These are phyloP conservation scores for Rotaria sp. DNA, from an alignment of 2,888 invertebrate species.

Conservation along the genomic window DNA sequence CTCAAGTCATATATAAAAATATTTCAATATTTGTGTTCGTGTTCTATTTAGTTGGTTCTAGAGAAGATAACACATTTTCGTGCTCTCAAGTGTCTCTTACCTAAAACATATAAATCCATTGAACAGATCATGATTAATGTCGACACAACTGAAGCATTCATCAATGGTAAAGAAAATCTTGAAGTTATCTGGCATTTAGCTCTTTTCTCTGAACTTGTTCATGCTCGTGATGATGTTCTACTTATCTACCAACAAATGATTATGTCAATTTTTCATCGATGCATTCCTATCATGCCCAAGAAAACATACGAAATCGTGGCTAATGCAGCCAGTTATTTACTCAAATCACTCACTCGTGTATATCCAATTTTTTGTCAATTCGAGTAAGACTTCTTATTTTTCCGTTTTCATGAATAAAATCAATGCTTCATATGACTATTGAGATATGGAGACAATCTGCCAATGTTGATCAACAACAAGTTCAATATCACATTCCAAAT, in stretches of 20 bases:
- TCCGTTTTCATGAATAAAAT: too few species aligned
- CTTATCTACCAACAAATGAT: slow-evolving; percentile 21
- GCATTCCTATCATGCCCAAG: background rate
- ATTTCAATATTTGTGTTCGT: background rate
- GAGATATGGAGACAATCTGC: slow-evolving; percentile 32
- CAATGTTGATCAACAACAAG: background rate
- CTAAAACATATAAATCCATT: background rate
- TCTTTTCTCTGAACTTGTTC: slow-evolving; percentile 1
- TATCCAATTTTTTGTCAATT: slow-evolving; percentile 34
- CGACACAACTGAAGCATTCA: background rate
- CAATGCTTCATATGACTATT: background rate
- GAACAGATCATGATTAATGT: background rate
- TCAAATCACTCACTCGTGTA: slow-evolving; percentile 21
- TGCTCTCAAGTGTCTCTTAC: background rate
- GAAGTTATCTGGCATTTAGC: background rate
- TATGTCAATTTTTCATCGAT: background rate
- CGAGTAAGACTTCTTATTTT: slow-evolving; percentile 5
- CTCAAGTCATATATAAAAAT: too few species aligned
- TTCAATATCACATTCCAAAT: slow-evolving; percentile 37
- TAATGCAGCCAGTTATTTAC: slow-evolving; percentile 25
- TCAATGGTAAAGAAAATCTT: background rate
- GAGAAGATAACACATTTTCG: background rate
- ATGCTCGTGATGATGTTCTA: slow-evolving; percentile 25
- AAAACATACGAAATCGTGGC: slow-evolving; percentile 22
- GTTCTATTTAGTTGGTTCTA: background rate